These are phyloP conservation scores for Idris sp. DNA, from an alignment of 1,140 invertebrate species.

Conservation along the genomic window DNA sequence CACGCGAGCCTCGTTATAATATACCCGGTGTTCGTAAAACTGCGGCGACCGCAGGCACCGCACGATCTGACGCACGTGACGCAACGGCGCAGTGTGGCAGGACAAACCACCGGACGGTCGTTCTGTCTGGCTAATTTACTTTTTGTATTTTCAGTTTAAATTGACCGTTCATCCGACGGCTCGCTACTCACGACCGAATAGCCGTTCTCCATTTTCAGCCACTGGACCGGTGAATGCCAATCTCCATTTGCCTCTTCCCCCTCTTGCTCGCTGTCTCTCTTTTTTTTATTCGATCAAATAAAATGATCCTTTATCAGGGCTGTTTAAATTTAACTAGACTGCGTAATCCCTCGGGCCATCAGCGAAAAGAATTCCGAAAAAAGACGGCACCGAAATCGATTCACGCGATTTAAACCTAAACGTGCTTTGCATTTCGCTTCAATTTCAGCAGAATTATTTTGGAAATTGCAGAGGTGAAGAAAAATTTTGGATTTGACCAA, in stretches of 20 bases:
- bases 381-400: neutral
- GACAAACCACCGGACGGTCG: conserved; percentile 75
- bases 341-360: conserved; percentile 14
- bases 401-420: neutral
- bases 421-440: neutral
- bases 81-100: conserved; percentile 69
- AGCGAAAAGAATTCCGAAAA: neutral
- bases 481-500: no score
- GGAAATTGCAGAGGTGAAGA: no score
- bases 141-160: conserved; percentile 78
- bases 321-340: conserved; percentile 56
- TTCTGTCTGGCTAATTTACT: conserved; percentile 77
- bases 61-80: conserved; percentile 75
- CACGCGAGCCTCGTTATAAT: conserved; percentile 65
- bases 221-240: conserved; percentile 71
- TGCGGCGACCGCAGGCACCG: conserved; percentile 69
- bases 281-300: conserved; percentile 41
- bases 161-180: conserved; percentile 67
- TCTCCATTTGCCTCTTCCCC: conserved; percentile 53
- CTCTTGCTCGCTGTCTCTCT: neutral
- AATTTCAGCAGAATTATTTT: no score
- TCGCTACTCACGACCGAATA: conserved; percentile 44
- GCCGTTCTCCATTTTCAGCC: conserved; percentile 69
- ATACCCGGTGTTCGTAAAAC: conserved; percentile 74
- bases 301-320: conserved; percentile 42